Conservation (phyloP, 2,888 invertebrate species). For the Sphaerophoria taeniata region DNA sequence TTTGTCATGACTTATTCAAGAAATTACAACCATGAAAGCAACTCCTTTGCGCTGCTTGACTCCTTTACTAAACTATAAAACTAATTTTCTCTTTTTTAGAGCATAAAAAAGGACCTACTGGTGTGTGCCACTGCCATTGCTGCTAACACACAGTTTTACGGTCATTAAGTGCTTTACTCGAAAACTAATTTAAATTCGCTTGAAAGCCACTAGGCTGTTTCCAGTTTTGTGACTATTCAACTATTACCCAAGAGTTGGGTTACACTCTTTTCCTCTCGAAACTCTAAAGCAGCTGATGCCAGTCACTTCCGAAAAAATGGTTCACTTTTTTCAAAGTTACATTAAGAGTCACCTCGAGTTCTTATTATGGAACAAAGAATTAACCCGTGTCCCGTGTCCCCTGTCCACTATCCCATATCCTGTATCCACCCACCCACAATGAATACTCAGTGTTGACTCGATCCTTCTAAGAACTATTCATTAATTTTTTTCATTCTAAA, state of each 20-base stretch:
- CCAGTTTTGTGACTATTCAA: constrained; percentile 39
- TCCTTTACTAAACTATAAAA: neutral
- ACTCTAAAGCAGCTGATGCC: neutral
- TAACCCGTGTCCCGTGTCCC: neutral
- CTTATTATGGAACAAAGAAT: neutral
- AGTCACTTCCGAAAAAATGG: neutral
- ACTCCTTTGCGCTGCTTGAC: neutral
- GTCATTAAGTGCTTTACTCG: constrained; percentile 29
- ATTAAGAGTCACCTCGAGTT: neutral
- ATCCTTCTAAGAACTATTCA: constrained; percentile 17
- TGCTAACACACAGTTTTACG: constrained; percentile 39
- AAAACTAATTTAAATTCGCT: constrained; percentile 41
- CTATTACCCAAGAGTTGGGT: neutral
- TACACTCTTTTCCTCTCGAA: neutral
- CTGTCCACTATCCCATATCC: neutral
- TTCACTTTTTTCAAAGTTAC: constrained; percentile 22
- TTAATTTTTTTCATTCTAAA: constrained; percentile 17
- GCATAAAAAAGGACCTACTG: neutral
- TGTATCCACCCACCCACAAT: too few species aligned
- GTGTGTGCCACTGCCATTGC: constrained; percentile 2
- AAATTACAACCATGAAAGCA: constrained; percentile 35
- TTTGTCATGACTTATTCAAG: constrained; percentile 38
- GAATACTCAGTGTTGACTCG: neutral
- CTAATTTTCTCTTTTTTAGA: constrained; percentile 23
- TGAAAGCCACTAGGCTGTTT: constrained; percentile 39